phyloP scores from a whole-genome alignment of 2,113 vertebrate species.

The Megalops atlanticus region DNA sequence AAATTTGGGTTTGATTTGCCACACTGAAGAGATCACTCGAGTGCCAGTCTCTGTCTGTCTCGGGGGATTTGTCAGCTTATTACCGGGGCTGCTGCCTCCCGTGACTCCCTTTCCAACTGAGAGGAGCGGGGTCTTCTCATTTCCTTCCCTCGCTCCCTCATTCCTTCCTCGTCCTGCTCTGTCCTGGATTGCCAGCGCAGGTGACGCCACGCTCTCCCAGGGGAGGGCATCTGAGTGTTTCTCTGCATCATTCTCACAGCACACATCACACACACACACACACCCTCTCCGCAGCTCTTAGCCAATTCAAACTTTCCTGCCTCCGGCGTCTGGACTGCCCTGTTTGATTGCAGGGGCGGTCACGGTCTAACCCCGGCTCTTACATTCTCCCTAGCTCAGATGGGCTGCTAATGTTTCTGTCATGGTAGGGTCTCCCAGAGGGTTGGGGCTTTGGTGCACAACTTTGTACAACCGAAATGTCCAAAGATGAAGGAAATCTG shows the following conservation, averaged over 20 bases:
- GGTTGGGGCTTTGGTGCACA: neutral
- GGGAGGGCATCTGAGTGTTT: neutral
- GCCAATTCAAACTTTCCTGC: neutral
- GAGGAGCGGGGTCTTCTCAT: conserved; percentile 52
- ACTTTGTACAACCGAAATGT: neutral
- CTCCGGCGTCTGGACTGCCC: neutral
- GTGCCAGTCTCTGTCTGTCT: conserved; percentile 57
- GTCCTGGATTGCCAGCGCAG: neutral
- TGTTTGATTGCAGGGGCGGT: neutral
- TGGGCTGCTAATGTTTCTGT: neutral
- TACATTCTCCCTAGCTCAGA: neutral
- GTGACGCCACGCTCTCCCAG: neutral
- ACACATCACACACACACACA: no score
- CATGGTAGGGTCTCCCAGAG: neutral
- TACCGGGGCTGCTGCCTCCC: conserved; percentile 59
- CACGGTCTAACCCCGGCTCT: neutral
- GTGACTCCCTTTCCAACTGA: conserved; percentile 52
- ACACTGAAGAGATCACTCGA: conserved; percentile 67
- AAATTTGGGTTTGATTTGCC: conserved; percentile 61
- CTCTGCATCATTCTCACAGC: neutral
- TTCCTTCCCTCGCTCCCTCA: conserved; percentile 38
- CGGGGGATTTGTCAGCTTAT: conserved; percentile 61
- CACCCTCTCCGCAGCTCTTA: neutral
- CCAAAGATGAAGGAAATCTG: neutral
- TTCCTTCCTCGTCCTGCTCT: conserved; percentile 21